A percentile compares a stretch with the other conserved stretches of the same genome.
Conservation (phyloP, 1,140 invertebrate genomes). For the Musca domestica region DNA sequence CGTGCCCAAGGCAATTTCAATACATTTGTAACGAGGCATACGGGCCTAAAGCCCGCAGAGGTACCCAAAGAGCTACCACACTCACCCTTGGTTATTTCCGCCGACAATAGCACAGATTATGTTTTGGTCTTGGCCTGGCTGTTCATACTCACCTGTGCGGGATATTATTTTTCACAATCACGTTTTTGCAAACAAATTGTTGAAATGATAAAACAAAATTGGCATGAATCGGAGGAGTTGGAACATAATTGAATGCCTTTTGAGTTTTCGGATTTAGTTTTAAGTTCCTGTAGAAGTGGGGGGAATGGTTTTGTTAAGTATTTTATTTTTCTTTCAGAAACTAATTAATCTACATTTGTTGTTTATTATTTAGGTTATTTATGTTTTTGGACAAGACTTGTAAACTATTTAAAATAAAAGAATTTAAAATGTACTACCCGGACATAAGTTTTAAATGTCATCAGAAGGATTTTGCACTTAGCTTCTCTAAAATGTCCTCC, state of each 20-base stretch:
- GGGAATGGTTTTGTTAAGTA: no score
- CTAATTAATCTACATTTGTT: no score
- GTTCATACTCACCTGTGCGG: conserved; percentile 76
- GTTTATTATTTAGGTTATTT: no score
- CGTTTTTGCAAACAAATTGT: conserved; percentile 76
- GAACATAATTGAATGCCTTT: conserved; percentile 67
- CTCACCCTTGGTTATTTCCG: conserved; percentile 73
- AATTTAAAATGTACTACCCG: no score
- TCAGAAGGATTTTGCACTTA: no score
- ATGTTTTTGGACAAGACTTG: no score
- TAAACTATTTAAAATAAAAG: no score
- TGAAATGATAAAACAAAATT: conserved; percentile 81
- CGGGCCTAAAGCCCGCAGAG: conserved; percentile 67
- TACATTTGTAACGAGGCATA: conserved; percentile 78
- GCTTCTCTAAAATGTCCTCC: no score
- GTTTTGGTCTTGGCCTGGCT: conserved; percentile 80
- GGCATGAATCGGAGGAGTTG: conserved; percentile 89
- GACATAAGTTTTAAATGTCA: no score
- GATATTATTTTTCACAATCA: conserved; percentile 77
- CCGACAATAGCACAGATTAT: conserved; percentile 69
- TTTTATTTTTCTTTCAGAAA: no score
- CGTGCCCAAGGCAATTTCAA: conserved; percentile 77
- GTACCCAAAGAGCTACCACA: conserved; percentile 71
- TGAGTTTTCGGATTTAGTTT: no score
- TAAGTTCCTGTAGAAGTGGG: no score